Evolutionary conservation across 1,140 invertebrate species (phyloP).

Genomic region (Panulirus ornatus): DNA sequence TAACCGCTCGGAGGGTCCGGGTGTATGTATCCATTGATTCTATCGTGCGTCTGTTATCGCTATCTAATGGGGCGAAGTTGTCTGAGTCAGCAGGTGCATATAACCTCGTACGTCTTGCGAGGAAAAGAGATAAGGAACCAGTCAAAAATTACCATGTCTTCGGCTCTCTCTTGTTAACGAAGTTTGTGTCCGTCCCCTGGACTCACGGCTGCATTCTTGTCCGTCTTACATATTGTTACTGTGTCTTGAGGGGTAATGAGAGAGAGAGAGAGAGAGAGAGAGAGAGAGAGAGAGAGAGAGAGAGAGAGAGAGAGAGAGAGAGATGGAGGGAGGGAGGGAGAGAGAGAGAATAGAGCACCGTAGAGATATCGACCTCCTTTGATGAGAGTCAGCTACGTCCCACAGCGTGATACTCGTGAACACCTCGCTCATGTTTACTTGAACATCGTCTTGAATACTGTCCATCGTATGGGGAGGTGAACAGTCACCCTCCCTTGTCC

Average conservation of each 20-base stretch:
- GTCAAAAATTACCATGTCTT: neutral
- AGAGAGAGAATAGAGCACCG: neutral
- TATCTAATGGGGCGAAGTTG: constrained; percentile 20
- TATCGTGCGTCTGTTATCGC: constrained; percentile 31
- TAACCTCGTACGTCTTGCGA: neutral
- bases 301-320: neutral
- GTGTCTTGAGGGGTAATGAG: neutral
- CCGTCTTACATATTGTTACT: too few relatives aligned
- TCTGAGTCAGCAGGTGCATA: constrained; percentile 5
- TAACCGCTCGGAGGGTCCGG: neutral
- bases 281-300: neutral
- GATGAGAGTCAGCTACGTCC: too few relatives aligned
- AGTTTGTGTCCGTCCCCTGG: too few relatives aligned
- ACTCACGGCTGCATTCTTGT: too few relatives aligned
- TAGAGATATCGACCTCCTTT: too few relatives aligned
- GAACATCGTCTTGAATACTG: too few relatives aligned
- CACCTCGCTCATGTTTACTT: too few relatives aligned
- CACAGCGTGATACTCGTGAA: too few relatives aligned
- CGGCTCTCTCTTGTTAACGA: too few relatives aligned
- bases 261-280: neutral
- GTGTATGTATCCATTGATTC: constrained; percentile 28
- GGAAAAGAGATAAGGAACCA: neutral
- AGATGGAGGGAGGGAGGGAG: neutral
- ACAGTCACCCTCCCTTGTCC: too few relatives aligned
- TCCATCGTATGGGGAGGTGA: too few relatives aligned